phyloP scores from a whole-genome alignment of 1,140 invertebrate genomes.

The Anagrus nilaparvatae region DNA sequence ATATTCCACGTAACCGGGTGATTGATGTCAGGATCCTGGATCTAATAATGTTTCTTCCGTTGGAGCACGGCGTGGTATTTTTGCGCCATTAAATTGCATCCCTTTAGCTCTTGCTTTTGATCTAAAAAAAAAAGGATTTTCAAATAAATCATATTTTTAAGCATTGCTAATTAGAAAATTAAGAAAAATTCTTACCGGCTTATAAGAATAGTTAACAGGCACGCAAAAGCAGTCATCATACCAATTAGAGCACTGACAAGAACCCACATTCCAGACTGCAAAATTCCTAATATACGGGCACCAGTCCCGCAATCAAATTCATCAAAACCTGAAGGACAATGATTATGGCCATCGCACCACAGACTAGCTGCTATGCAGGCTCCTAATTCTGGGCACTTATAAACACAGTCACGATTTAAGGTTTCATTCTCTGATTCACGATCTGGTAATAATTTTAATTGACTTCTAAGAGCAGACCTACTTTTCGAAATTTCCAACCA shows the following conservation, averaged over 20 bases:
- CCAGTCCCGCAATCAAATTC: slow-evolving; percentile 60
- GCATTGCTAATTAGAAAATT: not conserved
- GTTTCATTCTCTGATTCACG: slow-evolving; percentile 44
- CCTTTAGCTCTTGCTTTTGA: slow-evolving; percentile 35
- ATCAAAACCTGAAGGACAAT: slow-evolving; percentile 78
- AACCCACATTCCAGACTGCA: slow-evolving; percentile 42
- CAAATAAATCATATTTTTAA: too few relatives aligned
- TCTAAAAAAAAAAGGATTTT: slow-evolving; percentile 19
- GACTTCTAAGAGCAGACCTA: slow-evolving; percentile 51
- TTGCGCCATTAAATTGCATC: slow-evolving; percentile 32
- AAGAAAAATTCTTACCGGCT: slow-evolving; percentile 27
- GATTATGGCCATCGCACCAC: slow-evolving; percentile 77
- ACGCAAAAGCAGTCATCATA: slow-evolving; percentile 38
- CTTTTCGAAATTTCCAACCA: slow-evolving; percentile 65
- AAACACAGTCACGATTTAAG: slow-evolving; percentile 49
- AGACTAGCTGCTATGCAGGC: slow-evolving; percentile 75
- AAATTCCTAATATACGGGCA: slow-evolving; percentile 34
- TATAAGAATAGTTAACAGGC: slow-evolving; percentile 35
- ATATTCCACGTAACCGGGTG: slow-evolving; percentile 77
- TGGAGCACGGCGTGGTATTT: slow-evolving; percentile 32
- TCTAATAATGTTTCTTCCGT: slow-evolving; percentile 44
- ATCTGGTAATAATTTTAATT: slow-evolving; percentile 41
- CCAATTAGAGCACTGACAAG: slow-evolving; percentile 39
- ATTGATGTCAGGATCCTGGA: slow-evolving; percentile 61
- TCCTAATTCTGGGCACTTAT: slow-evolving; percentile 78